Base-by-base conservation (phyloP, 2,113 vertebrate species). In the Suncus etruscus region DNA sequence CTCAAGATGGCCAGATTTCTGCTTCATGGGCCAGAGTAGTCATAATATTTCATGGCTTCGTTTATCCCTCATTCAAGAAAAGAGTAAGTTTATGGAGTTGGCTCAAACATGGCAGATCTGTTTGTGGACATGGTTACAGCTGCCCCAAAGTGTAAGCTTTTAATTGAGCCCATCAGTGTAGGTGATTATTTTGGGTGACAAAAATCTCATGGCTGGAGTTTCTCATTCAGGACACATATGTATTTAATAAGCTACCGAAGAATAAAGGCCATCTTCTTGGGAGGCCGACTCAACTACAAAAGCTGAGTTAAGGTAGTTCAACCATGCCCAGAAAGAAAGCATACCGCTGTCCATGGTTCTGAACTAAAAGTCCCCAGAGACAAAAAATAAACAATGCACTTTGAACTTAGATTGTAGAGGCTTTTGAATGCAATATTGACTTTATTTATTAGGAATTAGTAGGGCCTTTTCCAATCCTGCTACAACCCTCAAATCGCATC, bases 291-390 rank as follows among this genome's bases (percentile, higher is more conserved):
- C 31, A 85, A 10, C 61, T 77, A n/a, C 15, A 4, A 15, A 63
- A 12, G 4, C 25, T 14, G 16, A 22, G 20, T 74, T 78, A n/a
- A n/a, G n/a, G n/a, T 31, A 15, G 31, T 3, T 12, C 20, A 39
- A 20, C 1, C 1, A 1, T 32, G 20, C 6, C 10, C 0, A 0
- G 8, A 16, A 61, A 61, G 3, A 4, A 61, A 8, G 7, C 16
- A 4, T 0, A 31, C 9, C 6, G 29, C 95, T 96, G 90, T 96
- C 95, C 93, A 0, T 93, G 94, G 96, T 96, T 76, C 95, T 96
- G 93, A 95, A 91, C n/a, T 31, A 2, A 15, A 92, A 83, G 20
- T 31, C 0, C 16, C 0, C 11, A 5, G 3, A 47, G 25, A 4
- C 20, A 85, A 31, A 32, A 63, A 75, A 48, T 51, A 70, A 32